phyloP scores from a whole-genome alignment of 1,140 invertebrate species.

The Plectus sambesii region DNA sequence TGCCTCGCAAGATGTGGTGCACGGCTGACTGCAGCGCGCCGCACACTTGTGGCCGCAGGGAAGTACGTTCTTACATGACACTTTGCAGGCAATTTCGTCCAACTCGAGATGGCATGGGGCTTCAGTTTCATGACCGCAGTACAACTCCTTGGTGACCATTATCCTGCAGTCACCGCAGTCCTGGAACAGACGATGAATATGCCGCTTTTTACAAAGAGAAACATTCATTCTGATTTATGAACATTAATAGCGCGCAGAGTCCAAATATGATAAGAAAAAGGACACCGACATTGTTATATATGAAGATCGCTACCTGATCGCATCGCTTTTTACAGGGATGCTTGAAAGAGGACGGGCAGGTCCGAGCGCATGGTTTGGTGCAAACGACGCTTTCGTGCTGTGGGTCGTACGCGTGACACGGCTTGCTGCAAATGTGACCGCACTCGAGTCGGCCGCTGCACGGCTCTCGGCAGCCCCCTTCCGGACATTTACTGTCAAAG shows the following conservation, averaged over 20 bases:
- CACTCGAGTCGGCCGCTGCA: conserved; percentile 19
- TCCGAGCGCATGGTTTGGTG: not conserved
- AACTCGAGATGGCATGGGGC: conserved; percentile 1
- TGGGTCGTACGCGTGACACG: conserved; percentile 14
- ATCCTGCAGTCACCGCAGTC: not conserved
- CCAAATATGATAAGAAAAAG: not conserved
- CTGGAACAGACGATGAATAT: not conserved
- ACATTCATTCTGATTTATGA: too few species aligned
- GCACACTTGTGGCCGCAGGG: conserved; percentile 15
- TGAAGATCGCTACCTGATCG: not conserved
- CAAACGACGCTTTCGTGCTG: conserved; percentile 5
- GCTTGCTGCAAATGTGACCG: conserved; percentile 19
- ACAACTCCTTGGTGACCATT: not conserved
- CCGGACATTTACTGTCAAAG: conserved; percentile 19
- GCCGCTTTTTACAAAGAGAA: not conserved
- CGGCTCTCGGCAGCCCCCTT: conserved; percentile 17
- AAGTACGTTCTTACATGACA: conserved; percentile 32
- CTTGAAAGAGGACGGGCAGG: not conserved
- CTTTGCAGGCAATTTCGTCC: conserved; percentile 38
- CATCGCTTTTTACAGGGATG: not conserved
- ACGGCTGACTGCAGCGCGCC: conserved; percentile 16
- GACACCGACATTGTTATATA: not conserved
- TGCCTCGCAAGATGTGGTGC: conserved; percentile 10
- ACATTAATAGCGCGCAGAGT: too few species aligned
- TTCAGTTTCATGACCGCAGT: conserved; percentile 1